Evolutionary conservation across 2,888 invertebrate genomes (phyloP).

Genomic region (Napeogenes inachia): DNA sequence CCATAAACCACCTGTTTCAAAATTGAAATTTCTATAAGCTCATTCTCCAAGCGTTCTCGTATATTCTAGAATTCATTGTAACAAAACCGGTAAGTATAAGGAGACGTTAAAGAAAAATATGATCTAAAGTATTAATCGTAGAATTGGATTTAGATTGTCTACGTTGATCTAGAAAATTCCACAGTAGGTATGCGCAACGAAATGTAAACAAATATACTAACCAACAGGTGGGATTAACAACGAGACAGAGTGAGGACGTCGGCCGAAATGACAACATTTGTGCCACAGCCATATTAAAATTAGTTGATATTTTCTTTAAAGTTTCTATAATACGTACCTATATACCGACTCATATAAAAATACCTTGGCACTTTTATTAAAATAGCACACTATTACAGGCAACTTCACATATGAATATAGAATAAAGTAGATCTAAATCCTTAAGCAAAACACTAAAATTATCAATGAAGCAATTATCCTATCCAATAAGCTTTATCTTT

Average conservation of each 20-base stretch:
- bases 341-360: too few species aligned
- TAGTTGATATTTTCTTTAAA: too few species aligned
- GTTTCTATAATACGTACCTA: too few species aligned
- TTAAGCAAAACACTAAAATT: too few species aligned
- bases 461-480: too few species aligned
- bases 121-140: slow-evolving; percentile 8
- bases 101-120: slow-evolving; percentile 12
- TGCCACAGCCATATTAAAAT: too few species aligned
- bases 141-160: slow-evolving; percentile 21
- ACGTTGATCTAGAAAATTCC: slow-evolving; percentile 44
- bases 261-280: slow-evolving; percentile 6
- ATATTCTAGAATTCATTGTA: slow-evolving; percentile 26
- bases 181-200: slow-evolving; percentile 38
- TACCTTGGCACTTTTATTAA: too few species aligned
- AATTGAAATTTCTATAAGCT: background rate
- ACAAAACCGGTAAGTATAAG: slow-evolving; percentile 25
- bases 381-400: too few species aligned
- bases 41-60: slow-evolving; percentile 12
- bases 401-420: too few species aligned
- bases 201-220: slow-evolving; percentile 54
- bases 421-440: too few species aligned
- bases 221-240: slow-evolving; percentile 47
- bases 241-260: slow-evolving; percentile 22
- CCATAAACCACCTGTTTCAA: slow-evolving; percentile 8
- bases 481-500: too few species aligned